These are phyloP conservation scores for Adelognathus sp. DNA, from an alignment of 2,888 invertebrate genomes.

Conservation along the genomic window DNA sequence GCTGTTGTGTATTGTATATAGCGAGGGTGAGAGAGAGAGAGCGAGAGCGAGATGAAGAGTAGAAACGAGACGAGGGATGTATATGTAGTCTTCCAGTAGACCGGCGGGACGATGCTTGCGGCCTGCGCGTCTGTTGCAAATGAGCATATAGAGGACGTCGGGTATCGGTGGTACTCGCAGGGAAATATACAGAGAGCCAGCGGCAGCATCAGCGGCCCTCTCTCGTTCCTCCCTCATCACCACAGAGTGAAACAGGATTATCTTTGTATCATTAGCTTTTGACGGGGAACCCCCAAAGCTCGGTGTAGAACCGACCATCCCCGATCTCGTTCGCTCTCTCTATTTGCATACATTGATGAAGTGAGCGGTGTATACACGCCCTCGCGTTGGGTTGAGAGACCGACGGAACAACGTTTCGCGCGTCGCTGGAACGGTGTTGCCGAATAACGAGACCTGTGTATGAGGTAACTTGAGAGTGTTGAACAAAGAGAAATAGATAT, in stretches of 20 bases:
- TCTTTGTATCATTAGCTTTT: slow-evolving; percentile 80
- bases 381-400: slow-evolving; percentile 33
- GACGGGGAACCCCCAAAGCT: slow-evolving; percentile 68
- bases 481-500: slow-evolving; percentile 35
- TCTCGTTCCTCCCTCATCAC: not conserved
- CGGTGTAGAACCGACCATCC: not conserved
- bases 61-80: slow-evolving; percentile 10
- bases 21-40: not conserved
- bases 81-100: slow-evolving; percentile 4
- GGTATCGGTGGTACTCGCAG: slow-evolving; percentile 40
- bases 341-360: slow-evolving; percentile 73
- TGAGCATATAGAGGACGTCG: slow-evolving; percentile 48
- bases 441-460: slow-evolving; percentile 40
- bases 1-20: not conserved
- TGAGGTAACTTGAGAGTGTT: not conserved
- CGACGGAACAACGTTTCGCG: slow-evolving; percentile 56
- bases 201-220: not conserved
- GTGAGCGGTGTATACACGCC: slow-evolving; percentile 35
- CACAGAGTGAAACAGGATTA: slow-evolving; percentile 66
- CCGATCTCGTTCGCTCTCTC: slow-evolving; percentile 21
- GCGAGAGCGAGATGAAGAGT: not conserved
- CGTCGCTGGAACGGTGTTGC: slow-evolving; percentile 39
- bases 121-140: slow-evolving; percentile 56
- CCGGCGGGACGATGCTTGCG: slow-evolving; percentile 51
- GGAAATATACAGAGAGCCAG: slow-evolving; percentile 9